Evolutionary conservation across 2,113 vertebrate species (phyloP), one percentile per base, ranked within the genome.

Genomic region (Rhinoptilus africanus): DNA sequence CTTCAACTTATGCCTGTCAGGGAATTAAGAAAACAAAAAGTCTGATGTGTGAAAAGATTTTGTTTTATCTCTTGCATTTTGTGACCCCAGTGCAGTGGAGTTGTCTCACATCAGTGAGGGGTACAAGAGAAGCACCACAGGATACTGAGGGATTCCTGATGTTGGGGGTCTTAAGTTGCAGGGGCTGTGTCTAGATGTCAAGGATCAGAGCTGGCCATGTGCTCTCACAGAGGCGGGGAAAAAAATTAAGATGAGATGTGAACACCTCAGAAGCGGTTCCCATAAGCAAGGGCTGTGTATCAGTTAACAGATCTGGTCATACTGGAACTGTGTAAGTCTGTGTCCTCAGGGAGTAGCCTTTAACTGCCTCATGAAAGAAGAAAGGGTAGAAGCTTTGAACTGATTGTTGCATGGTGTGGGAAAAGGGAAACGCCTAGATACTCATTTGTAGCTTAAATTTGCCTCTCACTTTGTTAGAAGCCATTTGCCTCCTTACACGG

Each of bases 1-100:
- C 91, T 97, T 87, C 93, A 96, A 98, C 87, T 97, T 98, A 82
- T 85, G 87, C 88, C 99, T 99, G 97, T 30, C 56, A 87, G 53
- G 41, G 20, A 96, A 94, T 91, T 51, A 78, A 85, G 68, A 77
- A 76, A 82, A 67, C 22, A 50, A 96, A 83, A n/a, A n/a, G n/a
- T n/a, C n/a, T n/a, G n/a, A n/a, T n/a, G n/a, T n/a, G n/a, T n/a
- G n/a, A n/a, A n/a, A n/a, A n/a, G n/a, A n/a, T n/a, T n/a, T n/a
- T n/a, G n/a, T n/a, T n/a, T n/a, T n/a, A 1, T 73, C 8, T 78
- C 54, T 62, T 34, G 10, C 11, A 28, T 71, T 56, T 24, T 35
- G 21, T 73, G 62, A 76, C 14, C 18, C 19, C 41, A 90, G 39
- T 20, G 34, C 27, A 26, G 43, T 43, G 35, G 39, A 78, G 30